These are phyloP conservation scores for Drosophila anomelani DNA, from an alignment of 2,888 invertebrate species.

Conservation along the genomic window DNA sequence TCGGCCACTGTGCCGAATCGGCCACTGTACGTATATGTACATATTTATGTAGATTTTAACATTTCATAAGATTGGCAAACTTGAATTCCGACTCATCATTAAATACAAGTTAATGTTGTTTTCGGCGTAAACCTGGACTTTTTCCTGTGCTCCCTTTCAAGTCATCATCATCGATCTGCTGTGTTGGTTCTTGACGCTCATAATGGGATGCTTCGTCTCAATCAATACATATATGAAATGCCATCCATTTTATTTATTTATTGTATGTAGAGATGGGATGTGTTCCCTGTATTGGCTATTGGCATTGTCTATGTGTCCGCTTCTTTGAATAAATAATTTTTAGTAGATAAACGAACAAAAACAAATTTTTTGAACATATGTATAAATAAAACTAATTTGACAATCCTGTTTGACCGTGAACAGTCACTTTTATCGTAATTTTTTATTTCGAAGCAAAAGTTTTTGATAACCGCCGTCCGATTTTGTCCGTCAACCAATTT, in stretches of 20 bases:
- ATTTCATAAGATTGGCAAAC: neutral
- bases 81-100: neutral
- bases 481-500: conserved; percentile 48
- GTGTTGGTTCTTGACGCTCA: neutral
- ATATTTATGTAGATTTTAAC: no score
- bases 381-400: conserved; percentile 38
- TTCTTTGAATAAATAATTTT: conserved; percentile 41
- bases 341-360: conserved; percentile 13
- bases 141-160: conserved; percentile 20
- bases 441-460: conserved; percentile 38
- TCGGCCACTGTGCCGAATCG: no score
- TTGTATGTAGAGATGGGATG: conserved; percentile 7
- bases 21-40: no score
- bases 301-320: conserved; percentile 38
- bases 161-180: conserved; percentile 1
- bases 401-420: conserved; percentile 69
- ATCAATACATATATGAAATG: conserved; percentile 43
- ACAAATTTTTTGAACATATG: conserved; percentile 9
- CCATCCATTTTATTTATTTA: conserved; percentile 13
- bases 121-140: neutral
- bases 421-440: conserved; percentile 68
- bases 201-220: conserved; percentile 31
- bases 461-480: conserved; percentile 30
- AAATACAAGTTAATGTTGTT: neutral
- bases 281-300: conserved; percentile 8